Evolutionary conservation across 2,113 vertebrate species (phyloP), one percentile per base, ranked within the genome.

Genomic region (Heterochromis multidens): DNA sequence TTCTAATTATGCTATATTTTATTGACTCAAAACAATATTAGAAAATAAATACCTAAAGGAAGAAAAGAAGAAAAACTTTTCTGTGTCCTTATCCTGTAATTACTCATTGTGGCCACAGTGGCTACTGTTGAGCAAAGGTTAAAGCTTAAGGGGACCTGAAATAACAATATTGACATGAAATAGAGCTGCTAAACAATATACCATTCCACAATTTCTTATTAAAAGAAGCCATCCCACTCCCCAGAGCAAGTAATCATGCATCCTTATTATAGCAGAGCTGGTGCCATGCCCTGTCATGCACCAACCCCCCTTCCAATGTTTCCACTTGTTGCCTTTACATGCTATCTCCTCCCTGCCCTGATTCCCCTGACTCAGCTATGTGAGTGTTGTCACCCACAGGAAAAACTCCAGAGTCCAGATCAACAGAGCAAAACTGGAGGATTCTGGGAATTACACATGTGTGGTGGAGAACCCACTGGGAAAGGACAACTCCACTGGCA

Each of bases 331-430:
- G 86, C 25, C 77, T 94, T 92, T 89, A 89, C 89, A 88, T 91
- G 87, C 84, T 79, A 56, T 84, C 89, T 95, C 92, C 94, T 94
- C 84, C 82, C 87, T 79, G 76, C 74, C 87, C 88, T 23, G 70
- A 90, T 91, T 95, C 94, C 88, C 91, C 89, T 94, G 92, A 96
- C 94, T 96, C 92, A 94, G 95, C 91, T 91, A 72, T 91, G 81
- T 57, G 33, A 96, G 72, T 92, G 81, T 92, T 93, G 89, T 94
- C 92, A 93, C 91, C 89, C 92, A 85, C 97, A 99, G 98, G 97
- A 99, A 97, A 96, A 97, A 97, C 97, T 99, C 98, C 95, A 97
- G 96, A 95, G 96, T 99, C 90, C 97, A 97, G 95, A 98, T 99
- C 97, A 97, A 91, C 96, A 97, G 94, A 93, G 97, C 98, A 94